Conservation (phyloP, 92 coral and sea anemone genomes). For the Siderastrea radians region DNA sequence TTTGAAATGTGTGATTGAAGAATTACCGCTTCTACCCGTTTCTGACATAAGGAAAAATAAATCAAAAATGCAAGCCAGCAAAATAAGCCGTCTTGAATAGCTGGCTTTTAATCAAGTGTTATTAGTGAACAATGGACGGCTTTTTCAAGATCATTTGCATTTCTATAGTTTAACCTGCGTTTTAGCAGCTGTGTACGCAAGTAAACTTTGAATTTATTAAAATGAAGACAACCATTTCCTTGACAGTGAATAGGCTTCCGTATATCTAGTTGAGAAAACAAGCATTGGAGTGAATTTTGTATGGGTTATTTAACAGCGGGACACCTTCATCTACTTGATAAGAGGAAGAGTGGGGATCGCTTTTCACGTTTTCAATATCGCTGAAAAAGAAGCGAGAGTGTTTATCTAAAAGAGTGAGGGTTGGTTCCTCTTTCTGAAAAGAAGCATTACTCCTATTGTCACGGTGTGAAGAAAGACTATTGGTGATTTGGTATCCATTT, state of each 20-base stretch:
- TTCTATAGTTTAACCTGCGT: background rate
- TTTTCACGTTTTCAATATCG: constrained; percentile 13
- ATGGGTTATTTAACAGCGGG: constrained; percentile 8
- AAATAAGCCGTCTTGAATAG: background rate
- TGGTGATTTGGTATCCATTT: background rate
- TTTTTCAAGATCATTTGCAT: constrained; percentile 32
- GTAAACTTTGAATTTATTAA: constrained; percentile 2
- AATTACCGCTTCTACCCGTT: no score
- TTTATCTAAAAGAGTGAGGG: background rate
- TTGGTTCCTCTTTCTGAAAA: background rate
- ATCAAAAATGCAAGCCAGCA: background rate
- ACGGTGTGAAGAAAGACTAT: background rate
- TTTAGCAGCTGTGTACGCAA: constrained; percentile 31
- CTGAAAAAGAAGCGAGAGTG: background rate
- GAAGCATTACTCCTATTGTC: background rate
- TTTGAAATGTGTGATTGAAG: no score
- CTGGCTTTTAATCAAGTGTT: constrained; percentile 7
- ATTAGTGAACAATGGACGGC: constrained; percentile 9
- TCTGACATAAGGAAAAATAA: background rate
- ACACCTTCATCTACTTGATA: constrained; percentile 6
- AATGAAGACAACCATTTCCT: constrained; percentile 9
- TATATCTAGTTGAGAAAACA: background rate
- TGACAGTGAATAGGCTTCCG: constrained; percentile 7
- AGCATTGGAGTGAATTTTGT: constrained; percentile 6
- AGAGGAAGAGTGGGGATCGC: background rate